These are phyloP conservation scores for Chrysolophus pictus DNA, from an alignment of 2,797 vertebrate species.

Conservation along the genomic window DNA sequence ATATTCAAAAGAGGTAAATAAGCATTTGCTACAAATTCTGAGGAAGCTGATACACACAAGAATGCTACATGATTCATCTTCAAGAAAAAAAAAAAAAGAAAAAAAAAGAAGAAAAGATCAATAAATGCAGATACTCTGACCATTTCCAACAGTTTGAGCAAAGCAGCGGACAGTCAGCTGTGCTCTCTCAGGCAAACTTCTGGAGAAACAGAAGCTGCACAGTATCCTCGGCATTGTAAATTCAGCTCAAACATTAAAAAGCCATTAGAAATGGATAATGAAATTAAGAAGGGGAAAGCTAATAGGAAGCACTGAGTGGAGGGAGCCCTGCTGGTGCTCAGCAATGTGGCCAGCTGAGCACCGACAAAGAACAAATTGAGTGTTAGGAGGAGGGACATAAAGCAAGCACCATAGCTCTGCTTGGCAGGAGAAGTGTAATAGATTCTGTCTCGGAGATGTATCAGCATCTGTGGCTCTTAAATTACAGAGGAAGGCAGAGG, in stretches of 20 bases:
- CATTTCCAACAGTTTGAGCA: background rate
- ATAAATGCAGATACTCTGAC: background rate
- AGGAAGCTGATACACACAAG: background rate
- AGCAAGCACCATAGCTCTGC: conserved; percentile 45
- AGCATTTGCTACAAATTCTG: background rate
- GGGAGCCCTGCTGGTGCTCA: conserved; percentile 48
- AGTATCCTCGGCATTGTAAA: background rate
- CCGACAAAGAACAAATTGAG: conserved; percentile 40
- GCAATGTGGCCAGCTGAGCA: conserved; percentile 36
- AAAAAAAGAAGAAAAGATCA: accelerated
- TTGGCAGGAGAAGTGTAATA: conserved; percentile 64
- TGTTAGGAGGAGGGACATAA: conserved; percentile 57
- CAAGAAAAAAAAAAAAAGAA: background rate
- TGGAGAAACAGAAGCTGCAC: conserved; percentile 1
- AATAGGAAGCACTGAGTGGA: background rate
- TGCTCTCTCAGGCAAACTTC: background rate
- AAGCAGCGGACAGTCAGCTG: background rate
- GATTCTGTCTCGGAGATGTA: conserved; percentile 49
- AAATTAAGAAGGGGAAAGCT: conserved; percentile 59
- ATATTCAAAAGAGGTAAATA: background rate
- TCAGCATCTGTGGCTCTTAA: conserved; percentile 57
- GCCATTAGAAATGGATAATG: conserved; percentile 63
- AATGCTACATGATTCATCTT: background rate
- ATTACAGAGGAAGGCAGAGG: conserved; percentile 22
- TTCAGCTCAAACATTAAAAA: conserved; percentile 56